Conservation (phyloP, 2,113 vertebrate genomes). For the Lanius ludovicianus region DNA sequence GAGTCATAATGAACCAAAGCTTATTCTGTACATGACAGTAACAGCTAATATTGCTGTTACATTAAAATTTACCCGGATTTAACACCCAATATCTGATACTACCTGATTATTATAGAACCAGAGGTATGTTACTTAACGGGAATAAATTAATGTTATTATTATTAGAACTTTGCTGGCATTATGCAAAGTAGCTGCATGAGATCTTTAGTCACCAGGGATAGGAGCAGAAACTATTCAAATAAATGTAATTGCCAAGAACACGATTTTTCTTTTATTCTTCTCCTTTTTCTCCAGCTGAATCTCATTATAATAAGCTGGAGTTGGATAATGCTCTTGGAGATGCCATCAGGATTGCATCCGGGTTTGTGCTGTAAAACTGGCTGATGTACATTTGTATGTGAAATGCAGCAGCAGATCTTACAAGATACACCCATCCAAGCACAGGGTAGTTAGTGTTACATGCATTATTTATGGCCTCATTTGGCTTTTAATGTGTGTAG, state of each 20-base stretch:
- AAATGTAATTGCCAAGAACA: background rate
- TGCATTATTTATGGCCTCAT: constrained; percentile 43
- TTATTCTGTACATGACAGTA: background rate
- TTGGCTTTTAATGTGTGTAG: constrained; percentile 12
- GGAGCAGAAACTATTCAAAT: background rate
- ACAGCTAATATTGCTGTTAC: background rate
- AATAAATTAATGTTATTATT: background rate
- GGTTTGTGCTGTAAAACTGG: background rate
- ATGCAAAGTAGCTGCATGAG: background rate
- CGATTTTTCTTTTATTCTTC: background rate
- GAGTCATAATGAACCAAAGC: background rate
- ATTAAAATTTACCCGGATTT: background rate
- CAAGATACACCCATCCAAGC: background rate
- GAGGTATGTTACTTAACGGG: background rate
- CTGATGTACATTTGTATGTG: constrained; percentile 4
- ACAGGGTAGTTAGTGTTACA: background rate
- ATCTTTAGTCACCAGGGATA: background rate
- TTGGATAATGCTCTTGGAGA: background rate
- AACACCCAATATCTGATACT: background rate
- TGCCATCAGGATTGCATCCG: background rate
- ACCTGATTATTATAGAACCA: background rate
- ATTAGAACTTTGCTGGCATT: background rate
- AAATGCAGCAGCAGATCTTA: constrained; percentile 1
- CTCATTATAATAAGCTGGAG: background rate
- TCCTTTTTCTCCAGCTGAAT: background rate